These are phyloP conservation scores for Hyppa rectilinea DNA, from an alignment of 2,888 invertebrate genomes.

Conservation along the genomic window DNA sequence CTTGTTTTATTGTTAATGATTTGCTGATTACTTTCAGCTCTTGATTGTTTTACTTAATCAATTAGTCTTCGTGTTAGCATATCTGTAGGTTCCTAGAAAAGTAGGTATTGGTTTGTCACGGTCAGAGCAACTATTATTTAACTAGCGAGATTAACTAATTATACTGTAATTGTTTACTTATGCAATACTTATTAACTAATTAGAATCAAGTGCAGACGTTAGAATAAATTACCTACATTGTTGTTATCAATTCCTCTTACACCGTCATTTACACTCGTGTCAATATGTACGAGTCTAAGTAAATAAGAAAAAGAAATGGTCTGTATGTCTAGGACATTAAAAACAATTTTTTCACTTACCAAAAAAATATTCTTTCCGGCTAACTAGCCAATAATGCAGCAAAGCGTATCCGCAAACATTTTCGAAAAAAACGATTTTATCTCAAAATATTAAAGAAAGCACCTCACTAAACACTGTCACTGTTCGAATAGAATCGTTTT, in stretches of 20 bases:
- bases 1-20: neutral
- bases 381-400: slow-evolving; percentile 63
- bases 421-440: slow-evolving; percentile 41
- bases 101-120: neutral
- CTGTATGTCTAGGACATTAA: neutral
- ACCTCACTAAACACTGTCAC: slow-evolving; percentile 67
- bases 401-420: slow-evolving; percentile 61
- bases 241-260: slow-evolving; percentile 33
- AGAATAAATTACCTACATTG: slow-evolving; percentile 8
- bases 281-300: slow-evolving; percentile 19
- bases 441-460: slow-evolving; percentile 52
- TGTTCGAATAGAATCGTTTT: slow-evolving; percentile 41
- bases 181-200: slow-evolving; percentile 33
- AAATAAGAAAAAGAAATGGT: neutral
- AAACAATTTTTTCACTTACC: slow-evolving; percentile 53
- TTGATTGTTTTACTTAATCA: neutral
- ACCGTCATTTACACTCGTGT: neutral
- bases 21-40: neutral
- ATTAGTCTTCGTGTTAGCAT: neutral
- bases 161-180: neutral
- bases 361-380: slow-evolving; percentile 48
- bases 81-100: neutral
- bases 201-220: slow-evolving; percentile 18
- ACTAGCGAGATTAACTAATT: neutral
- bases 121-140: neutral